Conservation (phyloP, 2,888 invertebrate genomes). For the Acronicta aceris region DNA sequence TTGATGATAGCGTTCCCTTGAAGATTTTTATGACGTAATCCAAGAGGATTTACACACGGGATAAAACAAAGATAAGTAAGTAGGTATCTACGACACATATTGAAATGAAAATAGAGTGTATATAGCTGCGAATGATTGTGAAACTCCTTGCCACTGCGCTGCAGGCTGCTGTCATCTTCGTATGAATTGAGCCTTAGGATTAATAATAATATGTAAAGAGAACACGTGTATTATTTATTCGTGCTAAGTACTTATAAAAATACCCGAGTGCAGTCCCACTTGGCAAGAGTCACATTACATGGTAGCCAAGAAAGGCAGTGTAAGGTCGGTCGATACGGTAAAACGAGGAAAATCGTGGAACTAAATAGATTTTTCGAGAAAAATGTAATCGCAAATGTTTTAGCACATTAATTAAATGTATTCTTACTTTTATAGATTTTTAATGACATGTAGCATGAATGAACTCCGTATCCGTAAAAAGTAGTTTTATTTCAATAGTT, state of each 20-base stretch:
- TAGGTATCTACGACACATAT: too few relatives aligned
- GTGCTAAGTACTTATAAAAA: conserved; percentile 8
- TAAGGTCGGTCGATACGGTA: conserved; percentile 11
- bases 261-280: conserved; percentile 7
- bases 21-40: too few relatives aligned
- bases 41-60: too few relatives aligned
- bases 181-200: too few relatives aligned
- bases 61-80: too few relatives aligned
- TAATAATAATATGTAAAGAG: conserved; percentile 3
- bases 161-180: too few relatives aligned
- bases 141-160: too few relatives aligned
- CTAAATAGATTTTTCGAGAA: conserved; percentile 4
- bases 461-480: too few relatives aligned
- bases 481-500: too few relatives aligned
- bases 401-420: neutral
- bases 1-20: too few relatives aligned
- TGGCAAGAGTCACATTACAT: conserved; percentile 14
- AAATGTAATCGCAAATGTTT: conserved; percentile 10
- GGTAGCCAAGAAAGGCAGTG: conserved; percentile 15
- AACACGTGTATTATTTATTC: conserved; percentile 2
- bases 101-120: too few relatives aligned
- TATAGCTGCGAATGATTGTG: too few relatives aligned
- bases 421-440: conserved; percentile 13
- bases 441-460: neutral
- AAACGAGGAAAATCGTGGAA: conserved; percentile 29